Conservation (phyloP, 2,113 vertebrate genomes). For the Pan paniscus region DNA sequence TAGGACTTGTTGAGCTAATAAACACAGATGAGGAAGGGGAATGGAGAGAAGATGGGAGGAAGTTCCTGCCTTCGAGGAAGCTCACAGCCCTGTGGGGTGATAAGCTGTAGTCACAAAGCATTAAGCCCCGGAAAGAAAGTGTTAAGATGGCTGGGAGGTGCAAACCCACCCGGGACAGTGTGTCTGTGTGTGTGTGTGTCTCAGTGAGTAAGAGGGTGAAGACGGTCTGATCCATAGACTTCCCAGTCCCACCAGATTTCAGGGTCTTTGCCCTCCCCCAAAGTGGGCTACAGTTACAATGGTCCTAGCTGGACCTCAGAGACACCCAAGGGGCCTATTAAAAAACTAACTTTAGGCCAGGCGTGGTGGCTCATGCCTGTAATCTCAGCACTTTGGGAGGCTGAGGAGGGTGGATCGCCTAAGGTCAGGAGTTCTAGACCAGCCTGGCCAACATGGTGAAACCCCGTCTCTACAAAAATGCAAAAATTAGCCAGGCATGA, state of each 20-base stretch:
- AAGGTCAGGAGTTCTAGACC: neutral
- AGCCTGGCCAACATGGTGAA: neutral
- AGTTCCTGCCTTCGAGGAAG: slow-evolving; percentile 66
- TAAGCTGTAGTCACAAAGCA: slow-evolving; percentile 45
- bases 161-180: neutral
- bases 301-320: neutral
- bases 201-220: neutral
- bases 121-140: neutral
- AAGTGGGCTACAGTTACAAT: neutral
- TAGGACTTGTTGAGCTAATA: neutral
- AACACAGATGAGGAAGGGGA: slow-evolving; percentile 45
- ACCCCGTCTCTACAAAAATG: neutral
- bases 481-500: neutral
- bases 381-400: neutral
- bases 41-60: slow-evolving; percentile 24
- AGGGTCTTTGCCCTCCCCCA: neutral
- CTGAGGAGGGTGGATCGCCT: neutral
- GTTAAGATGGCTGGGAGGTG: neutral
- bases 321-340: neutral
- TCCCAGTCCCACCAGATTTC: neutral
- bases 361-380: neutral
- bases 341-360: slow-evolving; percentile 11
- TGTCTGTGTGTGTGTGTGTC: neutral
- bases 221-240: neutral
- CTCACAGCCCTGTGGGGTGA: slow-evolving; percentile 37